Evolutionary conservation across 1,140 invertebrate genomes (phyloP).

Genomic region (Caenorhabditis tropicalis): DNA sequence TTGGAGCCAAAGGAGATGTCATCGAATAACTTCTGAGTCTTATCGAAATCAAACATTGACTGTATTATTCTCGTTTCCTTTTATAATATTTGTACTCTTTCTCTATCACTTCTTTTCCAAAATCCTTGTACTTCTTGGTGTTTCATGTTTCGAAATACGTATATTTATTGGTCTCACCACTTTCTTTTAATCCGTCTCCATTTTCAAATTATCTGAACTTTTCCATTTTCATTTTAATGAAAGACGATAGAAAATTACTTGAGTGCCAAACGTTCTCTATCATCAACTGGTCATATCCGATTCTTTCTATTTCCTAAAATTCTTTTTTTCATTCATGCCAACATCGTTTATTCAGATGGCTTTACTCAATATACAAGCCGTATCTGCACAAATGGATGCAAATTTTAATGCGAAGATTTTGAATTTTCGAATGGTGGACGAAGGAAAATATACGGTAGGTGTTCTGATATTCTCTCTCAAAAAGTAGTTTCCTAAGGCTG

Average conservation of each 20-base stretch:
- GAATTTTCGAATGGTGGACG: constrained; percentile 55
- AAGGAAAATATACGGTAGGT: constrained; percentile 58
- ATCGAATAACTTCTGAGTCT: no score
- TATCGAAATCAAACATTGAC: no score
- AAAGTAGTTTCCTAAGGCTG: constrained; percentile 4
- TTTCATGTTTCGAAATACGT: no score
- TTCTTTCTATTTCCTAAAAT: not conserved
- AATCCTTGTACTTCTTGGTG: no score
- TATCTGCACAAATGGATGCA: constrained; percentile 53
- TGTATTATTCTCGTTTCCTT: not conserved
- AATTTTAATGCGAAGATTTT: constrained; percentile 50
- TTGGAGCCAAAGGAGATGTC: constrained; percentile 69
- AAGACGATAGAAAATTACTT: not conserved
- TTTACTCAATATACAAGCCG: constrained; percentile 51
- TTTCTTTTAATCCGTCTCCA: no score
- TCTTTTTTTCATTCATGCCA: not conserved
- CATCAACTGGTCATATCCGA: constrained; percentile 22
- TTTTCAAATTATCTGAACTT: no score
- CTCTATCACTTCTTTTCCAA: no score
- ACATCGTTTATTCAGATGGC: constrained; percentile 43
- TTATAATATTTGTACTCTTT: not conserved
- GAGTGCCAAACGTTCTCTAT: not conserved
- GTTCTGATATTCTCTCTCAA: not conserved
- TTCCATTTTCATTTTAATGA: no score
- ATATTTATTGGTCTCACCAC: no score